Evolutionary conservation across 2,888 invertebrate genomes (phyloP).

Genomic region (Bedellia somnulentella): DNA sequence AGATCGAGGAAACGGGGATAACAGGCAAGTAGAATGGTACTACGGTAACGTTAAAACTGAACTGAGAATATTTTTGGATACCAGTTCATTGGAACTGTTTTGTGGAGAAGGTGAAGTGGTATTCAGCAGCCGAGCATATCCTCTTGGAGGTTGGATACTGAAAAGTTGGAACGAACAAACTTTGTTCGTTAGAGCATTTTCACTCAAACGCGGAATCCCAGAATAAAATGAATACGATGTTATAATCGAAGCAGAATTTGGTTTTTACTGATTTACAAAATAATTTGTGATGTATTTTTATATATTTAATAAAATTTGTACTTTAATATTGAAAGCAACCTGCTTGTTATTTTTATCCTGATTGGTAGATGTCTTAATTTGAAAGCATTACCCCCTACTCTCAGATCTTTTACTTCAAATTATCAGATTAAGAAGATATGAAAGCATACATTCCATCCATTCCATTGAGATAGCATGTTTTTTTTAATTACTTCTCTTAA

Average conservation of each 20-base stretch:
- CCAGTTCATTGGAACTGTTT: slow-evolving; percentile 44
- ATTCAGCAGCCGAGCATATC: slow-evolving; percentile 38
- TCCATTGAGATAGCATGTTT: too few species aligned
- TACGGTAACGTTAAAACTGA: slow-evolving; percentile 22
- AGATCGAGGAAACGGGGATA: slow-evolving; percentile 27
- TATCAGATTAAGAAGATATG: too few species aligned
- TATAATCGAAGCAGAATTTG: slow-evolving; percentile 17
- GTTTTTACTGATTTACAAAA: too few species aligned
- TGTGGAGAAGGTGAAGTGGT: slow-evolving; percentile 50
- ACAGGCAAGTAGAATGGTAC: slow-evolving; percentile 39
- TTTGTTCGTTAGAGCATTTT: slow-evolving; percentile 25
- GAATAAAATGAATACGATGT: slow-evolving; percentile 17
- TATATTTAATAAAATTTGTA: too few species aligned
- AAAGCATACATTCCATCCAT: too few species aligned
- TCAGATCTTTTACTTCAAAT: too few species aligned
- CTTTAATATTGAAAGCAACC: too few species aligned
- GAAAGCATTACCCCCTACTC: too few species aligned
- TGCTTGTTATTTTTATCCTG: too few species aligned
- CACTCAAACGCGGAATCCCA: slow-evolving; percentile 30
- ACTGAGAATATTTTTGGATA: slow-evolving; percentile 35
- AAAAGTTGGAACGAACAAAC: slow-evolving; percentile 28
- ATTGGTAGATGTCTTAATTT: too few species aligned
- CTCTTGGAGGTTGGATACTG: slow-evolving; percentile 33
- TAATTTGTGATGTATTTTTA: too few species aligned
- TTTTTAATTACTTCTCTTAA: too few species aligned